Conservation (phyloP, 2,888 invertebrate genomes). For the Elysia crispata region DNA sequence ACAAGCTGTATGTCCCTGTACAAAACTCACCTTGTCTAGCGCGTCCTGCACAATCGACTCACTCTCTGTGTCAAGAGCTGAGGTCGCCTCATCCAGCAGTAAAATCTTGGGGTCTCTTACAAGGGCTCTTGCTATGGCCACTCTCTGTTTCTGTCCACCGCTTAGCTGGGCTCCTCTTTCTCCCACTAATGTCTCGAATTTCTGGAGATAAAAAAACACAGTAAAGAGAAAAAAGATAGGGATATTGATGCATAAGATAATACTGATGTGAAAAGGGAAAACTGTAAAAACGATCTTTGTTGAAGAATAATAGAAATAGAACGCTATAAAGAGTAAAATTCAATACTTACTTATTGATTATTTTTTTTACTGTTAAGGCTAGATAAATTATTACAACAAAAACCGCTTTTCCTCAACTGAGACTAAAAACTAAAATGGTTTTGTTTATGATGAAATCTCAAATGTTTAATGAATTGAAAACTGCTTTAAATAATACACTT, state of each 20-base stretch:
- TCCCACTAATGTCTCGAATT: slow-evolving; percentile 53
- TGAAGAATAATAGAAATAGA: neutral
- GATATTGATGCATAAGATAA: neutral
- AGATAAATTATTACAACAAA: too few species aligned
- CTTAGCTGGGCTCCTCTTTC: slow-evolving; percentile 54
- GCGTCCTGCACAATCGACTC: slow-evolving; percentile 90
- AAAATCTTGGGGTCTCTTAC: slow-evolving; percentile 84
- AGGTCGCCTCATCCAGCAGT: slow-evolving; percentile 87
- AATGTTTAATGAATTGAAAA: too few species aligned
- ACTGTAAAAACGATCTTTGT: neutral
- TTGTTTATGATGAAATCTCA: too few species aligned
- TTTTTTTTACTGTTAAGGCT: too few species aligned
- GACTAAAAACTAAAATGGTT: too few species aligned
- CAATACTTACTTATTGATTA: too few species aligned
- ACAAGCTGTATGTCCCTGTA: too few species aligned
- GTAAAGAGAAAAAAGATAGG: neutral
- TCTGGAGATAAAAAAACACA: too few species aligned
- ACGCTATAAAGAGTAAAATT: too few species aligned
- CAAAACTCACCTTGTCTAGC: slow-evolving; percentile 78
- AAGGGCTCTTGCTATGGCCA: slow-evolving; percentile 73
- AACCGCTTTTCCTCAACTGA: too few species aligned
- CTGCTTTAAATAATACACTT: too few species aligned
- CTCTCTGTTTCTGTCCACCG: slow-evolving; percentile 55
- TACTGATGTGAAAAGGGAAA: neutral
- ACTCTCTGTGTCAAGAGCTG: slow-evolving; percentile 88